A percentile compares a stretch with the other conserved stretches of the same genome.
Conservation (phyloP, 2,113 vertebrate genomes). For the Catharus fuscescens region DNA sequence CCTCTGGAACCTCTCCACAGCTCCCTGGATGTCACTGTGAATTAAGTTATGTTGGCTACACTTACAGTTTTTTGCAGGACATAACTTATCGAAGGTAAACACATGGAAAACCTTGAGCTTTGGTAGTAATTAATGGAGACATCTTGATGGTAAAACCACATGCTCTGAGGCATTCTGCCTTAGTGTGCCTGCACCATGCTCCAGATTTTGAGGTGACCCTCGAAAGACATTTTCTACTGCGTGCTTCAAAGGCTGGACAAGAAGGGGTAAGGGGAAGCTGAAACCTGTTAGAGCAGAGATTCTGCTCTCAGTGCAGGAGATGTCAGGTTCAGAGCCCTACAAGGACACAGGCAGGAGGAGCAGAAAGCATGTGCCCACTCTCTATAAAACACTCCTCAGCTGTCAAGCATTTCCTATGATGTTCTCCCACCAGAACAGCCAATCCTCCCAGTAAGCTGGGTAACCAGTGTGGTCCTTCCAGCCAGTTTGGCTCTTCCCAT, state of each 20-base stretch:
- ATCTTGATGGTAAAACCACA: not conserved
- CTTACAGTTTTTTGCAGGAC: not conserved
- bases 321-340: not conserved
- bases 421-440: not conserved
- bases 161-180: not conserved
- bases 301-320: not conserved
- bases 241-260: not conserved
- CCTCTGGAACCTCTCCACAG: not conserved
- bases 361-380: not conserved
- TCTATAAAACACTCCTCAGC: not conserved
- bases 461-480: not conserved
- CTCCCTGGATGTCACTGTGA: not conserved
- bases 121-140: not conserved
- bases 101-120: slow-evolving; percentile 18
- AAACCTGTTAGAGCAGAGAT: not conserved
- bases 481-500: not conserved
- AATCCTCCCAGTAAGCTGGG: not conserved
- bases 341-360: not conserved
- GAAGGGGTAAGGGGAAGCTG: not conserved
- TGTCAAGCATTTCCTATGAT: rapidly evolving
- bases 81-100: slow-evolving; percentile 29
- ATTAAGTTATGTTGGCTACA: slow-evolving; percentile 15
- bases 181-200: not conserved
- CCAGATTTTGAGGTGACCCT: not conserved
- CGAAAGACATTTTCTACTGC: not conserved